Evolutionary conservation across 2,888 invertebrate genomes (phyloP).

Genomic region (Cheilosia vulpina): DNA sequence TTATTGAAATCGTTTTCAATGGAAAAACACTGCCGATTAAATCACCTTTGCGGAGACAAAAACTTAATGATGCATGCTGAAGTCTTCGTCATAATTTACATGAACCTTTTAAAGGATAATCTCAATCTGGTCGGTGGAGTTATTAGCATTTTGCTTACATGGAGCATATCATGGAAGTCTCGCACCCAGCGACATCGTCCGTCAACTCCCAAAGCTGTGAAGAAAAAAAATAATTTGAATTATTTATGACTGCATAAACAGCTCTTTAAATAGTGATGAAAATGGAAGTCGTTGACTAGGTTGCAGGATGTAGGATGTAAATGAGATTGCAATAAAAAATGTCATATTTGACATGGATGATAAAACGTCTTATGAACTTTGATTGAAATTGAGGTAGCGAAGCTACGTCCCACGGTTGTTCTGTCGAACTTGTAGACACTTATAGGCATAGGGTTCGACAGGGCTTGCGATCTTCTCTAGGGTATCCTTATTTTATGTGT

Average conservation of each 20-base stretch:
- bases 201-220: neutral
- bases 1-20: slow-evolving; percentile 1
- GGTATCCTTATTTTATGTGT: no score
- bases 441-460: no score
- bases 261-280: slow-evolving; percentile 26
- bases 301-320: neutral
- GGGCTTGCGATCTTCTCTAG: no score
- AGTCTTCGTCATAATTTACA: slow-evolving; percentile 15
- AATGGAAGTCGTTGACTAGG: neutral
- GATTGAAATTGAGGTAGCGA: neutral
- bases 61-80: slow-evolving; percentile 3
- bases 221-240: slow-evolving; percentile 21
- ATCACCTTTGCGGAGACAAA: neutral
- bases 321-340: neutral
- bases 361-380: slow-evolving; percentile 9
- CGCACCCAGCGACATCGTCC: slow-evolving; percentile 16
- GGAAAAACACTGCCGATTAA: slow-evolving; percentile 1
- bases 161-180: slow-evolving; percentile 24
- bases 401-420: no score
- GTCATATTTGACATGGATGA: neutral
- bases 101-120: slow-evolving; percentile 46
- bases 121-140: slow-evolving; percentile 27
- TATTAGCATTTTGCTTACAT: slow-evolving; percentile 41
- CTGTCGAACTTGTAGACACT: no score
- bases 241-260: slow-evolving; percentile 49